Evolutionary conservation across 2,888 invertebrate genomes (phyloP), one percentile per base, ranked within the genome.

Genomic region (Fissipunctia ypsillon): DNA sequence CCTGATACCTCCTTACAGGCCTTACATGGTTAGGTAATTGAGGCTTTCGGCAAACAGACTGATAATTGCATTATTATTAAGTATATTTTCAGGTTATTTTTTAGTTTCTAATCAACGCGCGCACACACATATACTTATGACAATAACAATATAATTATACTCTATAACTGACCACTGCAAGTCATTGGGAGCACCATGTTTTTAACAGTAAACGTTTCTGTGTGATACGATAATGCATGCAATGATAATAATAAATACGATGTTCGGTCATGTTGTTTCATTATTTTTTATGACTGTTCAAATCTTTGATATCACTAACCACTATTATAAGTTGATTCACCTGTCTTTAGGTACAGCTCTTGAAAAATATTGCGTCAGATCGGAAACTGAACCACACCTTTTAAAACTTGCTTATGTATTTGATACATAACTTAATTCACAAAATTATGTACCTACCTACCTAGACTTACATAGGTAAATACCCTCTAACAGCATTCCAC

Each of bases 261-360:
- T 52, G 31, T 69, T 41, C 14, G n/a, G 3, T 25, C 41, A 69
- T 38, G 35, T 48, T 71, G 7, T 43, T 54, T 70, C 16, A 54
- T 72, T n/a, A 70, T 54, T 2, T 72, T 22, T 22, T 43, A 70
- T 70, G 71, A 52, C 31, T 70, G 7, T 31, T 69, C 50, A 31
- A 28, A 28, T 52, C 7, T 59, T 31, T 28, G 25, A 16, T 52
- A 3, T 16, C 14, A 14, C 16, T 31, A 64, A 31, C 28, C 19
- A 56, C 7, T 38, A 38, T 9, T 38, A 35, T 57, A 31, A 31
- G 19, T 54, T 54, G 19, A 12, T 50, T 19, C 69, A 38, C 16
- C 16, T 22, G 25, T 25, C 4, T n/a, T 16, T 28, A n/a, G n/a
- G n/a, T n/a, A 28, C 10, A n/a, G 12, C 22, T 12, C 22, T 28